Base-by-base conservation (phyloP, 2,113 vertebrate genomes). In the Bubalus kerabau region DNA sequence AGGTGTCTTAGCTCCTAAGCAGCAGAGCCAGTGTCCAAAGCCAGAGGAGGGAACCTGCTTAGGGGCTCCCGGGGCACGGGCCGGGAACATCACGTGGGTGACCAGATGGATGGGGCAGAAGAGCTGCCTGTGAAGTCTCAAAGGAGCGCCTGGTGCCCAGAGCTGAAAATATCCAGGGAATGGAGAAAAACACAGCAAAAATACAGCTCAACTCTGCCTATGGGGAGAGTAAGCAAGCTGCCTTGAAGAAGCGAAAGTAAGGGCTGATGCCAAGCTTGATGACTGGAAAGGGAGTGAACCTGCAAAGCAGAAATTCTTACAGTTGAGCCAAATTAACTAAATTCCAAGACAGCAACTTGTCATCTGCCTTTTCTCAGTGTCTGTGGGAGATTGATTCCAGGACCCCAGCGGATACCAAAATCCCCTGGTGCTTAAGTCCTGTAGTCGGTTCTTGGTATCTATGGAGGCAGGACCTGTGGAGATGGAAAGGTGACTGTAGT, bases 291-390 rank as follows among this genome's bases (percentile, higher is more conserved):
- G 50, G 36, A 82, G 88, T 21, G 62, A 97, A 84, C 43, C 59
- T 60, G 71, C 59, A 96, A 90, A 97, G 46, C 74, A 88, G 96
- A 46, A 67, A 32, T 56, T 50, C 90, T 83, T 57, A 94, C 26
- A 48, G 28, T 12, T 28, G 76, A 95, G 92, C 90, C 87, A 57
- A 36, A 74, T 71, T 62, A 57, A 24, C 48, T 59, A 62, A 40
- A 32, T 60, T 62, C 90, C 40, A 57, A 94, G 94, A 40, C 17
- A 78, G 43, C 52, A n/a, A 23, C 78, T 82, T 90, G 59, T 80
- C 87, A 12, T n/a, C 97, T 81, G 46, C 46, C 28, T 91, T 85
- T 96, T 64, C 83, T 48, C 7, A 15, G 19, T 26, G 13, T 36
- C 52, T 23, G 5, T 36, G 21, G 81, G 13, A n/a, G n/a, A 36